Base-by-base conservation (phyloP, 2,797 vertebrate genomes). In the Semotilus atromaculatus region DNA sequence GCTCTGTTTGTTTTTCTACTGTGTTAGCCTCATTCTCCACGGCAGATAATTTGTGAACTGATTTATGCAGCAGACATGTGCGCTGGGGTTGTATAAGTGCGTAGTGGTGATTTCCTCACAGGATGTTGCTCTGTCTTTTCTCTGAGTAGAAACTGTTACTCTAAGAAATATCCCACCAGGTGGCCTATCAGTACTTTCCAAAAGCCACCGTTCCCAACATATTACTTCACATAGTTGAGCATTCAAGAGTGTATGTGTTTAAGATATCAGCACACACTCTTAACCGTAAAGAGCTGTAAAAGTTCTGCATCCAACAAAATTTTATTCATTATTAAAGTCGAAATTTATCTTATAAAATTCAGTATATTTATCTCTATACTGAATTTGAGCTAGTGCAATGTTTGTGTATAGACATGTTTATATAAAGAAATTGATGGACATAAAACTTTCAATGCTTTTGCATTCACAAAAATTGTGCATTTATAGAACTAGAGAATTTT, bases 41-140 rank as follows among this genome's bases (percentile, higher is more conserved):
- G 80, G 80, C 88, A 90, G 88, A 91, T 89, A 21, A 70, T 45
- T 87, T 85, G 71, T 73, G 58, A 31, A 68, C 51, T 89, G 91
- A 94, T 94, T 94, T 93, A 94, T 89, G 89, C 66, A 66, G 86
- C 73, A n/a, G 90, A 89, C 91, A 88, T 93, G 88, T 92, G 91
- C 88, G 73, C 84, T 10, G 34, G 90, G 91, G 92, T 92, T 93
- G 90, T 88, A 89, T 93, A 91, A 92, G 76, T 36, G 40, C 88
- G 87, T 91, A 90, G 91, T 92, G 89, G 58, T 45, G 83, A 93
- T 92, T 89, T 84, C 85, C 84, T 81, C 43, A 85, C 87, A 87
- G 34, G 71, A 82, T 76, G 86, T 88, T 83, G 67, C 40, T 74
- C 45, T 38, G 86, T 88, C 88, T 90, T 85, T 72, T 58, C 23